These are phyloP conservation scores for Spea bombifrons DNA, from an alignment of 2,113 vertebrate genomes.

Conservation along the genomic window DNA sequence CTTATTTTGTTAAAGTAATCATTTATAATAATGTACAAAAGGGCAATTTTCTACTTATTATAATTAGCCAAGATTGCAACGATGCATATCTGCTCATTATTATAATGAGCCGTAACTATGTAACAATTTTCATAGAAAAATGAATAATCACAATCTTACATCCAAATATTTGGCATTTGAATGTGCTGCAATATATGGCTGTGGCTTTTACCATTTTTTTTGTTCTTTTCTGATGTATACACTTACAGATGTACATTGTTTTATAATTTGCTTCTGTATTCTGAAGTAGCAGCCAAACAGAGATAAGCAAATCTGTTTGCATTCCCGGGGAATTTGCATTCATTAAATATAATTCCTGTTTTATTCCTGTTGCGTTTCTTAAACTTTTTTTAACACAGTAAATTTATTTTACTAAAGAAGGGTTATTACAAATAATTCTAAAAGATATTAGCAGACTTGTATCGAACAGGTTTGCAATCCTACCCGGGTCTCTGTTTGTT, in stretches of 20 bases:
- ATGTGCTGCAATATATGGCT: constrained; percentile 3
- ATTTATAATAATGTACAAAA: too few relatives aligned
- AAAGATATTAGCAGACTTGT: background rate
- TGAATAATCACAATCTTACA: background rate
- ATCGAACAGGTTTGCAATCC: background rate
- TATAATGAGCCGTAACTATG: too few relatives aligned
- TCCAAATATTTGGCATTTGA: background rate
- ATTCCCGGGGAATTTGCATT: background rate
- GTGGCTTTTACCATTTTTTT: background rate
- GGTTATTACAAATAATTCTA: background rate
- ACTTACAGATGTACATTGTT: too few relatives aligned
- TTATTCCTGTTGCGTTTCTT: too few relatives aligned
- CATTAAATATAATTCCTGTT: too few relatives aligned
- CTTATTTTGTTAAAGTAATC: too few relatives aligned
- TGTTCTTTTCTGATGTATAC: too few relatives aligned
- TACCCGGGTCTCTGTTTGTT: background rate
- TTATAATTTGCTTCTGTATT: too few relatives aligned
- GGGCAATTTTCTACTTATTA: too few relatives aligned
- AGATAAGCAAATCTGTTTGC: background rate
- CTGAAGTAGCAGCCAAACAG: background rate
- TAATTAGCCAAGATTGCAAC: too few relatives aligned
- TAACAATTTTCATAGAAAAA: too few relatives aligned
- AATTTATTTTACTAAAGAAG: background rate
- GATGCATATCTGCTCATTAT: too few relatives aligned
- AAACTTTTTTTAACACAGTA: background rate